Conservation (phyloP, 2,797 vertebrate genomes). For the Arremon brunneinucha region DNA sequence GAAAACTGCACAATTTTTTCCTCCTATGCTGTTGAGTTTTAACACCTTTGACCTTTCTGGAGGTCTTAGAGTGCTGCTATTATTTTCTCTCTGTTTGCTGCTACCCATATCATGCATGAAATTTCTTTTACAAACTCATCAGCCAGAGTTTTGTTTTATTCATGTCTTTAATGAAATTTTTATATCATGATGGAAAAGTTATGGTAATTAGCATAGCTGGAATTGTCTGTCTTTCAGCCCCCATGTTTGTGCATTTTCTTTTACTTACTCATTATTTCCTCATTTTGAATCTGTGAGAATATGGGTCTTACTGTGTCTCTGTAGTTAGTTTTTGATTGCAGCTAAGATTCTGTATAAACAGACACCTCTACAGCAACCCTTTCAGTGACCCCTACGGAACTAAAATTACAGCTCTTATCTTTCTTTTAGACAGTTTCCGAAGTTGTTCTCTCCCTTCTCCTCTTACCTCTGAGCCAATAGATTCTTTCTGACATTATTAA, state of each 20-base stretch:
- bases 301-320: neutral
- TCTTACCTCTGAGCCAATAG: neutral
- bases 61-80: neutral
- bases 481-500: neutral
- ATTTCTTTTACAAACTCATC: neutral
- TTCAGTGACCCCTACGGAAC: neutral
- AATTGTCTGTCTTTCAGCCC: neutral
- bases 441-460: neutral
- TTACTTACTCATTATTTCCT: neutral
- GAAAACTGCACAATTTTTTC: neutral
- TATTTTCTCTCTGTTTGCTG: neutral
- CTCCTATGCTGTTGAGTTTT: neutral
- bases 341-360: neutral
- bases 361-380: neutral
- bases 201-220: neutral
- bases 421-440: neutral
- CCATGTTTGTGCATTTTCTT: neutral
- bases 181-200: neutral
- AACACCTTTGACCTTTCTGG: neutral
- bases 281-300: neutral
- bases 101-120: neutral
- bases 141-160: neutral
- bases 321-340: neutral
- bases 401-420: conserved; percentile 13
- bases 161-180: neutral